phyloP scores from a whole-genome alignment of 1,140 invertebrate species.

The Eupristina koningsbergeri region DNA sequence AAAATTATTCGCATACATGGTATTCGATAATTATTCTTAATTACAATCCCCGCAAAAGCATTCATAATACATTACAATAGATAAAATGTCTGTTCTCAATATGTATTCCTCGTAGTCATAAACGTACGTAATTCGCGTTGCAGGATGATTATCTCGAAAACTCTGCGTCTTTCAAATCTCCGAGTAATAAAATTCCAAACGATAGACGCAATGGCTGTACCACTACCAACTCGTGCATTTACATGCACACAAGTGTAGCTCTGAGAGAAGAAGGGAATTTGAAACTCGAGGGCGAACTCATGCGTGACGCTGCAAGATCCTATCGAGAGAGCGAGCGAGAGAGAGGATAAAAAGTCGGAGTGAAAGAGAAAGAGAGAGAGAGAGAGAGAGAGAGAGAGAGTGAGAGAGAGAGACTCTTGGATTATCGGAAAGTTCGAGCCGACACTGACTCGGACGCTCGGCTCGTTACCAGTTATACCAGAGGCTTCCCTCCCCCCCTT shows the following conservation, averaged over 20 bases:
- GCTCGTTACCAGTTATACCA: neutral
- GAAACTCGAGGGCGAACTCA: constrained; percentile 39
- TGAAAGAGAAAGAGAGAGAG: neutral
- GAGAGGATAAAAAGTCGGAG: neutral
- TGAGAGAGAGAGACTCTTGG: constrained; percentile 27
- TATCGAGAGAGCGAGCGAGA: neutral
- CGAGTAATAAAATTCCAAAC: constrained; percentile 30
- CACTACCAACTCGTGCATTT: neutral
- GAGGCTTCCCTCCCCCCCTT: neutral
- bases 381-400: constrained; percentile 39
- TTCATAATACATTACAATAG: neutral
- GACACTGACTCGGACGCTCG: constrained; percentile 20
- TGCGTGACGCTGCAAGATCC: constrained; percentile 39
- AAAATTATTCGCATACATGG: neutral
- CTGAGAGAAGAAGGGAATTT: constrained; percentile 25
- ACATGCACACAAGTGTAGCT: neutral
- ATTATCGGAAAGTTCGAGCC: constrained; percentile 40
- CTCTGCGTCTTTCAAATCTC: neutral
- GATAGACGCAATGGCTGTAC: neutral
- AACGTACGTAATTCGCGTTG: neutral
- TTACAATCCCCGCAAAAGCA: neutral
- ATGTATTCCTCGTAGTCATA: neutral
- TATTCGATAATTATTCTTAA: neutral
- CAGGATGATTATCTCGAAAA: neutral
- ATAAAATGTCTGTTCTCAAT: neutral